phyloP scores from a whole-genome alignment of 1,140 invertebrate genomes.

The Diprion similis region DNA sequence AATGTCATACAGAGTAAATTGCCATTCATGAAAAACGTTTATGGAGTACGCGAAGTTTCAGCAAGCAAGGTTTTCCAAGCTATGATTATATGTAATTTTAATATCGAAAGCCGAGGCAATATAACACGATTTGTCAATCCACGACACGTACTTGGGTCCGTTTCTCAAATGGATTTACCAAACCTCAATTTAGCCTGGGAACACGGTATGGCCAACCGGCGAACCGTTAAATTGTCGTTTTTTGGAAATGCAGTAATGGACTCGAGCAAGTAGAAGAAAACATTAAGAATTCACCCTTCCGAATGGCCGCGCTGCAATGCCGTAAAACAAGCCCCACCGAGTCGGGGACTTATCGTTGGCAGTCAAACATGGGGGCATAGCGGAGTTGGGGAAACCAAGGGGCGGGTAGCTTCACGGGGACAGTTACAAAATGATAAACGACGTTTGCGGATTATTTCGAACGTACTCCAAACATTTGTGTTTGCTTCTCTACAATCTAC shows the following conservation, averaged over 20 bases:
- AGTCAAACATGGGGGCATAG: neutral
- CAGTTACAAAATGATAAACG: slow-evolving; percentile 48
- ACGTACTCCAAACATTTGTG: slow-evolving; percentile 30
- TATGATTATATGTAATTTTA: no score
- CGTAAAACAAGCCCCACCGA: slow-evolving; percentile 1
- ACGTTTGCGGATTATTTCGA: slow-evolving; percentile 53
- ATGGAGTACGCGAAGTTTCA: no score
- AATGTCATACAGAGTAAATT: no score
- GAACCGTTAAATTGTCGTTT: neutral
- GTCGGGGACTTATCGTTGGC: slow-evolving; percentile 1
- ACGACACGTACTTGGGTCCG: no score
- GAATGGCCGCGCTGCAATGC: neutral
- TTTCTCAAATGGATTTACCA: no score
- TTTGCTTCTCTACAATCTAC: slow-evolving; percentile 44
- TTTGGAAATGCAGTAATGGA: neutral
- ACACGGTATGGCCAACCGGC: neutral
- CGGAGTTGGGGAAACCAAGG: neutral
- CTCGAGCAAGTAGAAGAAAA: neutral
- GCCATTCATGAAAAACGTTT: no score
- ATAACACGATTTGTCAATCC: no score
- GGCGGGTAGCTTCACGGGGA: neutral
- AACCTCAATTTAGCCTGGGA: neutral
- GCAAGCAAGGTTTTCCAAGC: no score
- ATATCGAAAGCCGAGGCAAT: no score
- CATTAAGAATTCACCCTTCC: slow-evolving; percentile 2